Base-by-base conservation (phyloP, 2,888 invertebrate species). In the Tetheella fluctuosa region DNA sequence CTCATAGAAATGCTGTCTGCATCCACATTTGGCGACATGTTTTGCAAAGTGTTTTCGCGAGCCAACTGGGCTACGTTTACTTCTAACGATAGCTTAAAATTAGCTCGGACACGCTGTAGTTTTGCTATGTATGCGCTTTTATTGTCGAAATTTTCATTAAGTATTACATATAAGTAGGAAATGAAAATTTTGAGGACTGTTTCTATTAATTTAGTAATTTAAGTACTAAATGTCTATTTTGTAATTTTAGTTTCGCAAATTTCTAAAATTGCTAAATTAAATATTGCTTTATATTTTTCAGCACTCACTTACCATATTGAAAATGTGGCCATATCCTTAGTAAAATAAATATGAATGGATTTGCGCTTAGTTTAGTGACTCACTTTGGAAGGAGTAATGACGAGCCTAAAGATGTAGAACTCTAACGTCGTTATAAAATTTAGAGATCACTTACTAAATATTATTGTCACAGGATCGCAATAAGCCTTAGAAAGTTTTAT, bases 51-150 rank as follows among this genome's bases (percentile, higher is more conserved):
- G 60, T 70, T 69, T 63, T 63, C 54, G 59, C 52, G 48, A 59
- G 64, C 59, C 64, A 65, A 71, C 64, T 65, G 54, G 67, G 61
- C 48, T 65, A 42, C 60, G 57, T 65, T 64, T 66, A 57, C 62
- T 59, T 12, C 55, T 67, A 57, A 20, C 60, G 59, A 53, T 57
- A 52, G 55, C 70, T 65, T 54, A 25, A 48, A 65, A 66, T 57
- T 63, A 59, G 48, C 64, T 64, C 61, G 60, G 59, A 54, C 64
- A 52, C 48, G 17, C 48, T 20, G 48, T 20, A 20, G 20, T 48
- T 48, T 48, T 15, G 17, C 20, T 48, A 20, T 0, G 20, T 48
- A 42, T 28, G 52, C 58, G 56, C 48, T 48, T 48, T 48, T 48
- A 48, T 10, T 20, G 10, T n/a, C 48, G 20, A 48, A 48, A 48